phyloP scores from a whole-genome alignment of 1,140 invertebrate genomes.

The Augochlora pura region DNA sequence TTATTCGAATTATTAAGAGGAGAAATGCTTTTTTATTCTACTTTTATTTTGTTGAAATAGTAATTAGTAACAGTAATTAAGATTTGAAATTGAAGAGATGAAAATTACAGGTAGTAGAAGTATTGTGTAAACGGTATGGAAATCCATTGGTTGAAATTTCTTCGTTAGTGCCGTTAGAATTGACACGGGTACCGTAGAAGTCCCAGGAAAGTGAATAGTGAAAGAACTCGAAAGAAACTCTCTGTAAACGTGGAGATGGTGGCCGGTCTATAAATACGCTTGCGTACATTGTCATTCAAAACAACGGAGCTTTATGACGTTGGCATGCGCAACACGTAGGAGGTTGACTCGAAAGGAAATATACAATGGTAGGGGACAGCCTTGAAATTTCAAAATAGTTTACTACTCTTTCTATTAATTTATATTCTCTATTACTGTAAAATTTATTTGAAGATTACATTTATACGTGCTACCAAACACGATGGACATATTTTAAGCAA shows the following conservation, averaged over 20 bases:
- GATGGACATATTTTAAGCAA: too few species aligned
- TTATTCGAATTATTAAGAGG: too few species aligned
- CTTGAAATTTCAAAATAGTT: slow-evolving; percentile 23
- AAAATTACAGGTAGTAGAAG: too few species aligned
- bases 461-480: too few species aligned
- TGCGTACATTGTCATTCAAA: slow-evolving; percentile 52
- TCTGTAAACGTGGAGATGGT: slow-evolving; percentile 16
- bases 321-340: slow-evolving; percentile 47
- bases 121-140: too few species aligned
- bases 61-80: too few species aligned
- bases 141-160: slow-evolving; percentile 13
- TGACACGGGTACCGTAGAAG: slow-evolving; percentile 3
- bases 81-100: too few species aligned
- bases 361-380: slow-evolving; percentile 9
- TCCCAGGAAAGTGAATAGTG: slow-evolving; percentile 10
- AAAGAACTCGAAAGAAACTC: slow-evolving; percentile 36
- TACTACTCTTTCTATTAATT: too few species aligned
- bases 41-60: too few species aligned
- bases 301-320: slow-evolving; percentile 40
- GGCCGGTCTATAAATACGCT: slow-evolving; percentile 52
- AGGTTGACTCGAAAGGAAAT: slow-evolving; percentile 12
- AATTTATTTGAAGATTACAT: too few species aligned
- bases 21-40: too few species aligned
- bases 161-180: slow-evolving; percentile 27
- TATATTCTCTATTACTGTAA: too few species aligned